These are phyloP conservation scores for Sinosuthora webbiana DNA, from an alignment of 2,113 vertebrate genomes.

Conservation along the genomic window DNA sequence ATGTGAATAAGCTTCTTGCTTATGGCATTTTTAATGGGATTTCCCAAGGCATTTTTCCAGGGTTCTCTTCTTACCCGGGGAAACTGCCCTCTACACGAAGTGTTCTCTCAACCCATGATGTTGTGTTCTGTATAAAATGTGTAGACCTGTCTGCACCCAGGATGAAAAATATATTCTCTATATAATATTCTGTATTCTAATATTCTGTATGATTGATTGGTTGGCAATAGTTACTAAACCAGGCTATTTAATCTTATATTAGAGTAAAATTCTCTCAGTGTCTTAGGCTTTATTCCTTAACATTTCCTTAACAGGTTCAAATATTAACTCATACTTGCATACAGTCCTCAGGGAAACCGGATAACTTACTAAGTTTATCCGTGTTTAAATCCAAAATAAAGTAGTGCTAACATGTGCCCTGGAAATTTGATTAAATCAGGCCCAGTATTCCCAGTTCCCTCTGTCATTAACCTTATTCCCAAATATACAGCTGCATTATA, in stretches of 20 bases:
- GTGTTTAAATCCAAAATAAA: background rate
- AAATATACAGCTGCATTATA: background rate
- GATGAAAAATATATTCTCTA: background rate
- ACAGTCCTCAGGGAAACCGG: background rate
- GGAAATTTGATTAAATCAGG: background rate
- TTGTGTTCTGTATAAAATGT: background rate
- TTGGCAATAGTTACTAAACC: background rate
- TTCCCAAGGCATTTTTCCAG: too few species aligned
- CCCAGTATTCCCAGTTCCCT: background rate
- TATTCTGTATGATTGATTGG: background rate
- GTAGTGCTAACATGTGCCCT: background rate
- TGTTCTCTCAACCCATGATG: background rate
- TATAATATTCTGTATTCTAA: background rate
- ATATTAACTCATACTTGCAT: background rate
- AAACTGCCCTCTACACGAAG: too few species aligned
- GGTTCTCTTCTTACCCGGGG: too few species aligned
- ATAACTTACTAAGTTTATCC: background rate
- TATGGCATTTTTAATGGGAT: too few species aligned
- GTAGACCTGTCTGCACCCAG: background rate
- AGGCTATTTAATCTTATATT: background rate
- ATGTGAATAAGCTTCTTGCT: too few species aligned
- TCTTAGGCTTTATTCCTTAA: background rate
- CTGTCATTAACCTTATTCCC: background rate
- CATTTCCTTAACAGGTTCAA: background rate
- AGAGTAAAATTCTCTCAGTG: background rate